These are phyloP conservation scores for Andrena dorsata DNA, from an alignment of 2,888 invertebrate species.

Conservation along the genomic window DNA sequence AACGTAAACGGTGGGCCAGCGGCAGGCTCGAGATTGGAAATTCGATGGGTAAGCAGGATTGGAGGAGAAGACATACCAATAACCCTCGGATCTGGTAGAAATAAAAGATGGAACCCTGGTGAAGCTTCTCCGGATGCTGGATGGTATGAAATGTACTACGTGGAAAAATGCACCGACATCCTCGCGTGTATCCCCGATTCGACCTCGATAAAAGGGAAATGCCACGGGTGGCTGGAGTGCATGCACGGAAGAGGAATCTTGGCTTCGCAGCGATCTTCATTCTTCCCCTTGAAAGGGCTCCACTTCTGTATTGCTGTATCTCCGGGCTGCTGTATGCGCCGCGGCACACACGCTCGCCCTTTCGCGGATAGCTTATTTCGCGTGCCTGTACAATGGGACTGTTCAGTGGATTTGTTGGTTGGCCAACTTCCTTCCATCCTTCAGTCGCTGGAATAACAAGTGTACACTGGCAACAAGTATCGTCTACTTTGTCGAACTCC, in stretches of 20 bases:
- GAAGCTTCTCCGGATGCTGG: conserved; percentile 18
- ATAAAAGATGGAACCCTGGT: conserved; percentile 30
- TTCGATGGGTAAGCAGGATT: not conserved
- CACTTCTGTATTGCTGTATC: conserved; percentile 1
- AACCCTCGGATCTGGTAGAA: conserved; percentile 5
- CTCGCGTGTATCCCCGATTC: conserved; percentile 51
- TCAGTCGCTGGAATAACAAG: no score
- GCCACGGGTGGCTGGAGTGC: conserved; percentile 18
- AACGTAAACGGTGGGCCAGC: not conserved
- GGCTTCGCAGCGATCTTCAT: conserved; percentile 14
- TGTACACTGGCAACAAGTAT: no score
- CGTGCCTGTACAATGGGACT: no score
- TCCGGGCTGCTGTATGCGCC: not conserved
- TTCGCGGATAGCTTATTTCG: not conserved
- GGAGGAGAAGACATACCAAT: not conserved
- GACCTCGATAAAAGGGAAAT: conserved; percentile 53
- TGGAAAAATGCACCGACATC: conserved; percentile 47
- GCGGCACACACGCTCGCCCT: no score
- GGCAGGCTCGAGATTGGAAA: not conserved
- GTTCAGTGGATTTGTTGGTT: no score
- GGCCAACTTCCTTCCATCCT: no score
- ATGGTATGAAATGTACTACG: conserved; percentile 31
- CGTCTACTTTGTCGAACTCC: no score
- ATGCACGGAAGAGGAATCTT: conserved; percentile 10
- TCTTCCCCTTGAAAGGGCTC: conserved; percentile 19